These are phyloP conservation scores for Drosophila acutilabella DNA, from an alignment of 2,888 invertebrate species.

Conservation along the genomic window DNA sequence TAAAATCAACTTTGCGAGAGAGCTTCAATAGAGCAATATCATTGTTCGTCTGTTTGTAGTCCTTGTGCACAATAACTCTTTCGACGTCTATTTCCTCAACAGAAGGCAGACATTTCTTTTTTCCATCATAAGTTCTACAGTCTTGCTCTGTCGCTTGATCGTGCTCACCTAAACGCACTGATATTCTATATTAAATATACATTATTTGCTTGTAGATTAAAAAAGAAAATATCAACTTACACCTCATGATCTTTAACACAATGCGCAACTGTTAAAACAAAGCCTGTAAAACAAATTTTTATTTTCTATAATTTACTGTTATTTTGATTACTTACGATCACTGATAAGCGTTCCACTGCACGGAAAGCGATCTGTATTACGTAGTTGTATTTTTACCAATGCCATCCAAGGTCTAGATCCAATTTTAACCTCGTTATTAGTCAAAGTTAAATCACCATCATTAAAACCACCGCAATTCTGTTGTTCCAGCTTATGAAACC, in stretches of 20 bases:
- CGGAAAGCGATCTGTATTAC: background rate
- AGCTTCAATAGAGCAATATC: slow-evolving; percentile 35
- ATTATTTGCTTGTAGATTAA: background rate
- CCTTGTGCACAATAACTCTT: slow-evolving; percentile 6
- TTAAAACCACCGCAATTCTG: slow-evolving; percentile 21
- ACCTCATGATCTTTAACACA: background rate
- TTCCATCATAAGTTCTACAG: background rate
- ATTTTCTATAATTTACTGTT: no score
- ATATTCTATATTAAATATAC: background rate
- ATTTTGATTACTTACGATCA: slow-evolving; percentile 10
- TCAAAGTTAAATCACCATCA: slow-evolving; percentile 1
- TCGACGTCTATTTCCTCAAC: slow-evolving; percentile 12
- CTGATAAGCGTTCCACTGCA: slow-evolving; percentile 21
- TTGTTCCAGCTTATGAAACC: slow-evolving; percentile 12
- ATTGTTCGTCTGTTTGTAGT: background rate
- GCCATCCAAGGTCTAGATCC: slow-evolving; percentile 28
- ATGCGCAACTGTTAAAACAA: slow-evolving; percentile 30
- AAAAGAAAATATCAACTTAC: slow-evolving; percentile 14
- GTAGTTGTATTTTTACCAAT: background rate
- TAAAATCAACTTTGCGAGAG: slow-evolving; percentile 11
- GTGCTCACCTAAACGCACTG: slow-evolving; percentile 26
- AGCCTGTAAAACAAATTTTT: slow-evolving; percentile 1
- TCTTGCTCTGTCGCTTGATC: slow-evolving; percentile 5
- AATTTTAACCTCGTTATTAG: background rate
- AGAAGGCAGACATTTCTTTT: background rate